These are phyloP conservation scores for Paramormyrops hopkinsi DNA, from an alignment of 2,797 vertebrate species.

Conservation along the genomic window DNA sequence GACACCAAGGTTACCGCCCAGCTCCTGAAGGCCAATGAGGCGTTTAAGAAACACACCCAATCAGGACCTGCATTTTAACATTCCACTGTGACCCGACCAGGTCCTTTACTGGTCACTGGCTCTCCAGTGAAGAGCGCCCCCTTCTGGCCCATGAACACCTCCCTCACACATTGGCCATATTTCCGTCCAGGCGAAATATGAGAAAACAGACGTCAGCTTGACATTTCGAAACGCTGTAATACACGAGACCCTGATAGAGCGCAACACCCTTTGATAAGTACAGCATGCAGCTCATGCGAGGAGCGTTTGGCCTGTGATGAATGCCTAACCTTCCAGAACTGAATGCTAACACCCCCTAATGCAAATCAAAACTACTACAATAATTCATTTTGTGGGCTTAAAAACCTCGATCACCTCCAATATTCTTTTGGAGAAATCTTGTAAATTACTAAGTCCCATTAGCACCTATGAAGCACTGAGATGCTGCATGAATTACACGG, in stretches of 20 bases:
- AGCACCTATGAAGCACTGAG: neutral
- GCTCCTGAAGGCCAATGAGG: neutral
- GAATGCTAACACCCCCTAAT: neutral
- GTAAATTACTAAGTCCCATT: neutral
- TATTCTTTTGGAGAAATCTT: neutral
- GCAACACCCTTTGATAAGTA: neutral
- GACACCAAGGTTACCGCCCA: neutral
- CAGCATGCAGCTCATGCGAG: neutral
- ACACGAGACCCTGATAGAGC: neutral
- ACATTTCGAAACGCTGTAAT: neutral
- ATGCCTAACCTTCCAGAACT: neutral
- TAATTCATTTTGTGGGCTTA: neutral
- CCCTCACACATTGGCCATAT: neutral
- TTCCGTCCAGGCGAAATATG: neutral
- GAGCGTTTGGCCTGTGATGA: neutral
- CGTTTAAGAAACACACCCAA: neutral
- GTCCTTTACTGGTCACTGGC: neutral
- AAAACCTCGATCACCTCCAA: neutral
- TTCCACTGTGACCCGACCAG: neutral
- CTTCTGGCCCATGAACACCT: neutral
- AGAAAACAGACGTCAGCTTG: neutral
- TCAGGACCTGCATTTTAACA: neutral
- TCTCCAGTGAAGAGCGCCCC: neutral
- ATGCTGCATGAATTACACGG: neutral
- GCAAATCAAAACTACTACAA: neutral